These are phyloP conservation scores for Apomyelois bistriatella DNA, from an alignment of 2,888 invertebrate genomes.

Conservation along the genomic window DNA sequence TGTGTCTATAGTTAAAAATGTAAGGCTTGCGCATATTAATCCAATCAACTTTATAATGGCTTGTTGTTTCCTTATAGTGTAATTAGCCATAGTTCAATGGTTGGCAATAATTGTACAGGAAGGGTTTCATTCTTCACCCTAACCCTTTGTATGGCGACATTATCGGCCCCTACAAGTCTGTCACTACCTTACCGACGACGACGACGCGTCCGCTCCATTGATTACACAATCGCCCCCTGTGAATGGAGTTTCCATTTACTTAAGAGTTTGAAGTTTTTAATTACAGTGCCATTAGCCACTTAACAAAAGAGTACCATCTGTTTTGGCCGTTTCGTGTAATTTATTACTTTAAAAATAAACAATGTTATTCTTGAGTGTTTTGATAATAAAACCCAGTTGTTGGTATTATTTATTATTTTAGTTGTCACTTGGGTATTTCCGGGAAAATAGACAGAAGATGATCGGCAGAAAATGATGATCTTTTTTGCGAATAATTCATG, in stretches of 20 bases:
- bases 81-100: conserved; percentile 49
- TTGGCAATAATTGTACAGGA: conserved; percentile 44
- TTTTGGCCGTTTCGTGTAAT: neutral
- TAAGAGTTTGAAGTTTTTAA: conserved; percentile 29
- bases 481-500: no score
- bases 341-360: neutral
- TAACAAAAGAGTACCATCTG: conserved; percentile 1
- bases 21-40: neutral
- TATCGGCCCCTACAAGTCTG: conserved; percentile 32
- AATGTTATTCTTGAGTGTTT: neutral
- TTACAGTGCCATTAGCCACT: conserved; percentile 13
- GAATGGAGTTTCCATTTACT: conserved; percentile 37
- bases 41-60: conserved; percentile 1
- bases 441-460: conserved; percentile 31
- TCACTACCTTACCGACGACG: conserved; percentile 38
- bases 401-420: neutral
- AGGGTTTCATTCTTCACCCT: conserved; percentile 55
- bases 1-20: neutral
- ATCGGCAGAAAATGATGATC: conserved; percentile 25
- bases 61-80: conserved; percentile 28
- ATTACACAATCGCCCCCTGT: conserved; percentile 44
- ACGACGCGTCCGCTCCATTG: conserved; percentile 44
- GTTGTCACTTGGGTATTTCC: neutral
- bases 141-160: conserved; percentile 43
- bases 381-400: neutral